Evolutionary conservation across 2,888 invertebrate genomes (phyloP).

Genomic region (Macropis europaea): DNA sequence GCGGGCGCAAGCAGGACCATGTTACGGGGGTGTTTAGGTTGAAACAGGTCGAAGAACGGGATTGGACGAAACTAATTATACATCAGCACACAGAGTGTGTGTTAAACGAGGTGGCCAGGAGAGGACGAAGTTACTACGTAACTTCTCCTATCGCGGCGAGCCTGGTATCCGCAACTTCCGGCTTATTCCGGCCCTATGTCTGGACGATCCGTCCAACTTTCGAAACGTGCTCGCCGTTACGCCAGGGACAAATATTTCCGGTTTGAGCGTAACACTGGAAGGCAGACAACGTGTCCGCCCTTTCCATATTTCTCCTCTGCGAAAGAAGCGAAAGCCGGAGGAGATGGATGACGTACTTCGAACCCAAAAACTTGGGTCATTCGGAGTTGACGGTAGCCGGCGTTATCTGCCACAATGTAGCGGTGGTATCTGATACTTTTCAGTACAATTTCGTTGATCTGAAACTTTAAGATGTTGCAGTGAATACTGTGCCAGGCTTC

Average conservation of each 20-base stretch:
- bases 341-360: neutral
- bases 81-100: slow-evolving; percentile 41
- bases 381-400: neutral
- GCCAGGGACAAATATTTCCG: slow-evolving; percentile 41
- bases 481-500: too few species aligned
- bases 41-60: slow-evolving; percentile 34
- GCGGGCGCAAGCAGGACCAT: neutral
- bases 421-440: too few species aligned
- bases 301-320: neutral
- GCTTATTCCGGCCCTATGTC: slow-evolving; percentile 50
- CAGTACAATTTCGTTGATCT: too few species aligned
- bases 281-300: neutral
- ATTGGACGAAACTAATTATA: slow-evolving; percentile 54
- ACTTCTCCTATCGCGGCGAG: slow-evolving; percentile 46
- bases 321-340: too few species aligned
- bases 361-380: neutral
- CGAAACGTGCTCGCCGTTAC: slow-evolving; percentile 34
- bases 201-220: slow-evolving; percentile 49
- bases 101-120: slow-evolving; percentile 53
- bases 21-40: slow-evolving; percentile 26
- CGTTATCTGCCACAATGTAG: too few species aligned
- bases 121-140: slow-evolving; percentile 46
- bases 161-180: slow-evolving; percentile 43
- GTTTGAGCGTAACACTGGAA: neutral
- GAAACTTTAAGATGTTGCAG: too few species aligned